Conservation (phyloP, 2,113 vertebrate species). For the Pimephales promelas region DNA sequence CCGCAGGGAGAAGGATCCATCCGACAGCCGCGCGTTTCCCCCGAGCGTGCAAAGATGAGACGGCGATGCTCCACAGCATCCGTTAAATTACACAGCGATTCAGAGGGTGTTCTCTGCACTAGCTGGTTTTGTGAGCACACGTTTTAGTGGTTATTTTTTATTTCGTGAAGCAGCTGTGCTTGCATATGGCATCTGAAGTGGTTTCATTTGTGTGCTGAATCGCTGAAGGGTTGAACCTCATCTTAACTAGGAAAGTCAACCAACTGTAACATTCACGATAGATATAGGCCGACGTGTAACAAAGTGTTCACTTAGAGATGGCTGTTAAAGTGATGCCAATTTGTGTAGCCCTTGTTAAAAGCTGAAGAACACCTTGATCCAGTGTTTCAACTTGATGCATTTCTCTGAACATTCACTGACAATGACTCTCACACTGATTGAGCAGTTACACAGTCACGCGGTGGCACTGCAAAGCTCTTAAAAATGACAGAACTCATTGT, state of each 20-base stretch:
- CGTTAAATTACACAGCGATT: conserved; percentile 14
- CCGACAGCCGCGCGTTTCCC: conserved; percentile 8
- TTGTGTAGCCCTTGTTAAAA: neutral
- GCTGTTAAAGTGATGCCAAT: neutral
- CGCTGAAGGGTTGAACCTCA: neutral
- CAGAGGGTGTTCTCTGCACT: neutral
- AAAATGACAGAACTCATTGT: neutral
- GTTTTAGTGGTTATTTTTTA: neutral
- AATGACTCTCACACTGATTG: neutral
- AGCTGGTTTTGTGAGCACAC: conserved; percentile 8
- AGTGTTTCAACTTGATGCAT: conserved; percentile 15
- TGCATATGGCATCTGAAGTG: neutral
- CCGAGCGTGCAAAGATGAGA: conserved; percentile 8
- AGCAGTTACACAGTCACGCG: neutral
- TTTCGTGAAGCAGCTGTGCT: conserved; percentile 14
- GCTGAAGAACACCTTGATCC: conserved; percentile 31
- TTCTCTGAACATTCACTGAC: neutral
- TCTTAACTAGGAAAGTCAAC: conserved; percentile 10
- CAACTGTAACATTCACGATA: neutral
- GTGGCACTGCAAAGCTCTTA: neutral
- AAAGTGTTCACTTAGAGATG: neutral
- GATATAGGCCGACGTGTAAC: neutral
- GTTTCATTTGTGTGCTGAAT: neutral
- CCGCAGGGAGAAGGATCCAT: conserved; percentile 34
- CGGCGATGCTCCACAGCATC: conserved; percentile 13